Evolutionary conservation across 2,797 vertebrate genomes (phyloP).

Genomic region (Chaetophractus vellerosus): DNA sequence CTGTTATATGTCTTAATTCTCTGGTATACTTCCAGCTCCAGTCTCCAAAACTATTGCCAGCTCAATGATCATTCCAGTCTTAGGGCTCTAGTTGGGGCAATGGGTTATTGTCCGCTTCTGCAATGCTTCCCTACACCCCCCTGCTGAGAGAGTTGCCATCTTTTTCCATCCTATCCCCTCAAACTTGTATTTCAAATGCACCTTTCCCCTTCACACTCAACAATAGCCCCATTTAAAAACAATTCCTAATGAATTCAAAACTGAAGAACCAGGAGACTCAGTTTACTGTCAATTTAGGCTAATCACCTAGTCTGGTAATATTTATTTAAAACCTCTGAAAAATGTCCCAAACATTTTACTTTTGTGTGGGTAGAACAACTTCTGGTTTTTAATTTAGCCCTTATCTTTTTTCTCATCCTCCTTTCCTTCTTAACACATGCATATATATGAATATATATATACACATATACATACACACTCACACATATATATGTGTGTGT

Average conservation of each 20-base stretch:
- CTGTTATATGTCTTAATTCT: neutral
- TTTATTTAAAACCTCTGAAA: neutral
- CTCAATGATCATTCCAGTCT: neutral
- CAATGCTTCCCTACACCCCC: accelerated
- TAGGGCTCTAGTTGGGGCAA: neutral
- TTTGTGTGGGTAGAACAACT: neutral
- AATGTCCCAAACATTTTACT: neutral
- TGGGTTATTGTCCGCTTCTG: neutral
- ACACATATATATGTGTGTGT: no score
- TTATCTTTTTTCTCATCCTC: neutral
- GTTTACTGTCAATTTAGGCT: neutral
- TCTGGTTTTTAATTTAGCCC: neutral
- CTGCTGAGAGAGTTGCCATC: accelerated
- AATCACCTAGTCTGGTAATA: neutral
- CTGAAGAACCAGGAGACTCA: neutral
- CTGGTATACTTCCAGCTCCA: neutral
- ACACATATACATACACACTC: neutral
- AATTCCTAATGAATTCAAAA: neutral
- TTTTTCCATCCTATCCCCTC: neutral
- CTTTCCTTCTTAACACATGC: neutral
- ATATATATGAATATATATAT: no score
- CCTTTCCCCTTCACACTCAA: neutral
- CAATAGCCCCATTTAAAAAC: neutral
- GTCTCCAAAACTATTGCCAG: neutral
- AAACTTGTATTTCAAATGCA: neutral